Percentiles rank a stretch among this genome's conserved stretches.
phyloP scores from a whole-genome alignment of 2,797 vertebrate species.

The Melanotaenia pygmaea region DNA sequence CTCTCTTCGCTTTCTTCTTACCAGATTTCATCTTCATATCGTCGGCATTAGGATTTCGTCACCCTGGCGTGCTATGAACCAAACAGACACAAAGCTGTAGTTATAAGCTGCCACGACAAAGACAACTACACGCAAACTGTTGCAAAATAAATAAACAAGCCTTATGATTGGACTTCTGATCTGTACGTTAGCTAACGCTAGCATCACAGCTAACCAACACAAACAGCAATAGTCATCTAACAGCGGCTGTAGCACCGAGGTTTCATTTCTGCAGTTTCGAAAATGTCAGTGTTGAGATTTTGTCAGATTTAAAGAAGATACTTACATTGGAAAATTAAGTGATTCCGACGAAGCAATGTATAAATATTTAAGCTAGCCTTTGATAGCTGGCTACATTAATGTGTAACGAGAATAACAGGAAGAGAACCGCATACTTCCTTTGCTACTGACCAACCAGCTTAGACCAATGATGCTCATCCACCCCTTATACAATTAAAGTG shows the following conservation, averaged over 20 bases:
- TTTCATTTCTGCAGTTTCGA: not conserved
- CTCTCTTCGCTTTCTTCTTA: constrained; percentile 22
- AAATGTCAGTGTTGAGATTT: constrained; percentile 5
- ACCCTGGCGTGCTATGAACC: constrained; percentile 18
- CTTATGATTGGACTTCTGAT: not conserved
- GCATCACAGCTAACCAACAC: constrained; percentile 43
- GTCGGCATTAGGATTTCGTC: constrained; percentile 12
- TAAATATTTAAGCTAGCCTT: not conserved
- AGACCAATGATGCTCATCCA: not conserved
- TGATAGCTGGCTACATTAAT: not conserved
- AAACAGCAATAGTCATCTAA: constrained; percentile 25
- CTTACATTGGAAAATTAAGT: constrained; percentile 5
- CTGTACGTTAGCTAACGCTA: constrained; percentile 32
- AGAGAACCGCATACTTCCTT: constrained; percentile 48
- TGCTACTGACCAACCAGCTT: constrained; percentile 49
- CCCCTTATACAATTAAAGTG: constrained; percentile 40
- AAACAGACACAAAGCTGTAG: not conserved
- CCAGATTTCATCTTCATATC: constrained; percentile 33
- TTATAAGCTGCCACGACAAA: not conserved
- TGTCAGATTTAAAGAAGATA: not conserved
- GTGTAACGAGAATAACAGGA: constrained; percentile 44
- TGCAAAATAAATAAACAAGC: not conserved
- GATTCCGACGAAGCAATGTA: not conserved
- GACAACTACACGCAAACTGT: no score
- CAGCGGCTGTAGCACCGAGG: constrained; percentile 11